These are phyloP conservation scores for Neodon shergylaensis DNA, from an alignment of 2,113 vertebrate species.

Conservation along the genomic window DNA sequence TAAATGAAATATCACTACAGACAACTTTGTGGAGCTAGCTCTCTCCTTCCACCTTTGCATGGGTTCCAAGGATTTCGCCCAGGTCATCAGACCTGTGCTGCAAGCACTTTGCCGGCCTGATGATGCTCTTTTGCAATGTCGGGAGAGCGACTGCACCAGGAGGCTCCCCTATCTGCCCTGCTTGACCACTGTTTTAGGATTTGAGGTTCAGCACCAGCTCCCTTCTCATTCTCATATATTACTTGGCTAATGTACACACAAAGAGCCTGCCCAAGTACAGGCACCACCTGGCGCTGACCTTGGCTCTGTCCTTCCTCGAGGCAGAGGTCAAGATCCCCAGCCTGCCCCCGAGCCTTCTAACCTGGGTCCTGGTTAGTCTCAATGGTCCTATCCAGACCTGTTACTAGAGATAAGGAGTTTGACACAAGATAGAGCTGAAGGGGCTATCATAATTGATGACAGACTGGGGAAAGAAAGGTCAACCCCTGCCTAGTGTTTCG, in stretches of 20 bases:
- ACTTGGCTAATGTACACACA: neutral
- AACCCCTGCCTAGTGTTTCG: rapidly evolving
- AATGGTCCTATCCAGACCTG: neutral
- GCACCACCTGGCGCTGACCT: neutral
- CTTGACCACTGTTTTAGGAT: neutral
- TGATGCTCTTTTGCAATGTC: neutral
- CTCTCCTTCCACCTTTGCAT: neutral
- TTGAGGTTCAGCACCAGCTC: neutral
- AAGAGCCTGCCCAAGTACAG: neutral
- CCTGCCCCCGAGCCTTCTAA: neutral
- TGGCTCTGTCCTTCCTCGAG: neutral
- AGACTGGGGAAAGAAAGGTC: neutral
- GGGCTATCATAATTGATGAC: neutral
- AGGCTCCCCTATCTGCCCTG: no score
- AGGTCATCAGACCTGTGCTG: no score
- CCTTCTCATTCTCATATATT: neutral
- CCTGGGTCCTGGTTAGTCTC: neutral
- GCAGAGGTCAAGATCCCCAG: no score
- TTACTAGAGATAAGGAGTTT: neutral
- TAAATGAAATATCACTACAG: no score
- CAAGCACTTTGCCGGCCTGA: neutral
- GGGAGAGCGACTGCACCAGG: neutral
- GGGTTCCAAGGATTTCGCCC: neutral
- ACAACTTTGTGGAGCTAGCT: no score
- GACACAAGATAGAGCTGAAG: neutral